These are phyloP conservation scores for Drosophila asahinai DNA, from an alignment of 1,140 invertebrate species.

Conservation along the genomic window DNA sequence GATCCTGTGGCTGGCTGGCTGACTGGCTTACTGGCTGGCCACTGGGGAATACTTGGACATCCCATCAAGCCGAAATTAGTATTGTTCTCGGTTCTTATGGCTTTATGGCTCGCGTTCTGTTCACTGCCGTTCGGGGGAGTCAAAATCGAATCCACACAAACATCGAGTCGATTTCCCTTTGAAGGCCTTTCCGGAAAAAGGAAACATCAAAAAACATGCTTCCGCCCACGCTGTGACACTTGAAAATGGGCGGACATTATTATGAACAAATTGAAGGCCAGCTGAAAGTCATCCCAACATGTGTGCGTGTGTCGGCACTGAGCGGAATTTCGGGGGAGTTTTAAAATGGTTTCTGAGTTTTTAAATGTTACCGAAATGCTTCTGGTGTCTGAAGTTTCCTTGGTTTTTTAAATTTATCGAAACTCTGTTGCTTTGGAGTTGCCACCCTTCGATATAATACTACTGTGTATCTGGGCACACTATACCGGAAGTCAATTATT, in stretches of 20 bases:
- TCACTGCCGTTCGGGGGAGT: neutral
- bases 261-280: constrained; percentile 72
- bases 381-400: neutral
- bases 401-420: neutral
- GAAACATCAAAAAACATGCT: constrained; percentile 43
- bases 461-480: too few species aligned
- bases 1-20: constrained; percentile 14
- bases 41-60: constrained; percentile 22
- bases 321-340: neutral
- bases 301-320: constrained; percentile 6
- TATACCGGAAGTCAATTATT: neutral
- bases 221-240: constrained; percentile 47
- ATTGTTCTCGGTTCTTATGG: constrained; percentile 35
- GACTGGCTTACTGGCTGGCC: neutral
- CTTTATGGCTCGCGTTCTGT: constrained; percentile 1
- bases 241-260: constrained; percentile 71
- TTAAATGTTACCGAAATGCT: neutral
- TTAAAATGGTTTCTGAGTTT: neutral
- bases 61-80: constrained; percentile 41
- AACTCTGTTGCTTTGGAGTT: neutral
- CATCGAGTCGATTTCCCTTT: constrained; percentile 23
- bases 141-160: constrained; percentile 11
- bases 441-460: neutral
- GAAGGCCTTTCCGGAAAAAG: constrained; percentile 24
- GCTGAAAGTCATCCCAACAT: constrained; percentile 47